Evolutionary conservation across 30 jellyfish, hydroid and myxozoan genomes (phyloP).

Genomic region (Aurelia aurita): DNA sequence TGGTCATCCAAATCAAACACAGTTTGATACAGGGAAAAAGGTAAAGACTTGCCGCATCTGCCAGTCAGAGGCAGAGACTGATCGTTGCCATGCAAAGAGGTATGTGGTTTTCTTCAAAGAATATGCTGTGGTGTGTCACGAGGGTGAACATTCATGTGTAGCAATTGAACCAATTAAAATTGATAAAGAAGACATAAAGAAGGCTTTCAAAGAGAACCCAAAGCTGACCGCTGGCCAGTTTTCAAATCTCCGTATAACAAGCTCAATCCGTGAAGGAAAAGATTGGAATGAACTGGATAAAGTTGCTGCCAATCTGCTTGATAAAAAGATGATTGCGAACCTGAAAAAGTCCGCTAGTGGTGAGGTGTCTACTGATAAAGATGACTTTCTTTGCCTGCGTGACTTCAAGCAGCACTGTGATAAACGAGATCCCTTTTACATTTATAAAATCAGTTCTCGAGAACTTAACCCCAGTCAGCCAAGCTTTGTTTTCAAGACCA

Average conservation of each 20-base stretch:
- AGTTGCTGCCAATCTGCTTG: constrained; percentile 11
- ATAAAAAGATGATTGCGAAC: constrained; percentile 10
- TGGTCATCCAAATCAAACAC: too few relatives aligned
- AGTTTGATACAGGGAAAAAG: not conserved
- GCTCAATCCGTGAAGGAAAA: too few relatives aligned
- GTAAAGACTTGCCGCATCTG: not conserved
- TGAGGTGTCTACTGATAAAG: constrained; percentile 3
- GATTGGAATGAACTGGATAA: not conserved
- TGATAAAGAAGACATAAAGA: too few relatives aligned
- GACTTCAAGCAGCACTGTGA: constrained; percentile 17
- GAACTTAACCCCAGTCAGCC: constrained; percentile 18
- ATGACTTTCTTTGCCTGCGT: constrained; percentile 10
- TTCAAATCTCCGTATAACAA: too few relatives aligned
- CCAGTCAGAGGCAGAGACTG: too few relatives aligned
- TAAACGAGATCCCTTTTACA: not conserved
- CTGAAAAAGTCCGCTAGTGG: constrained; percentile 2
- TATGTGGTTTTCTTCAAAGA: too few relatives aligned
- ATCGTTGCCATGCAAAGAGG: too few relatives aligned
- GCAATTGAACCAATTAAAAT: too few relatives aligned
- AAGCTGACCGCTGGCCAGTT: too few relatives aligned
- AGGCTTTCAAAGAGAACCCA: too few relatives aligned
- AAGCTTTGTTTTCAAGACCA: constrained; percentile 7
- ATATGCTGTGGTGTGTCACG: too few relatives aligned
- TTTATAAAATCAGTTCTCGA: not conserved
- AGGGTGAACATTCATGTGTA: too few relatives aligned